These are phyloP conservation scores for Cynoglossus semilaevis DNA, from an alignment of 2,113 vertebrate species.

Conservation along the genomic window DNA sequence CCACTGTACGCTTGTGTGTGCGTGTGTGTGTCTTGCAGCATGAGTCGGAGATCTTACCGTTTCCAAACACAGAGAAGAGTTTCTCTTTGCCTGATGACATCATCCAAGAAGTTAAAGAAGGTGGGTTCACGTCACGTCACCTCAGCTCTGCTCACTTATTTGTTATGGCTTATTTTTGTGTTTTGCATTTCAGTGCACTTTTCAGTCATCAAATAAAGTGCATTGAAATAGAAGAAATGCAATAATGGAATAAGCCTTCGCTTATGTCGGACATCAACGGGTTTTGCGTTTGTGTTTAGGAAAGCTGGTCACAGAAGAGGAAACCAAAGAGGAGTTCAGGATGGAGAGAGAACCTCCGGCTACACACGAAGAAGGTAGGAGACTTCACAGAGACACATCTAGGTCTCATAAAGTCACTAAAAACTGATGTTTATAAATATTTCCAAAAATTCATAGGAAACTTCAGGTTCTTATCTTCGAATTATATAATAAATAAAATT, in stretches of 20 bases:
- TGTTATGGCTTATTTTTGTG: background rate
- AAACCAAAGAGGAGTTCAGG: conserved; percentile 87
- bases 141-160: background rate
- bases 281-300: conserved; percentile 68
- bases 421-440: no score
- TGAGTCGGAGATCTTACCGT: conserved; percentile 95
- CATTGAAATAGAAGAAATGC: no score
- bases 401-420: no score
- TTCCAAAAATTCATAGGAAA: no score
- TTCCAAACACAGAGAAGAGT: conserved; percentile 93
- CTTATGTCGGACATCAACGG: no score
- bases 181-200: no score
- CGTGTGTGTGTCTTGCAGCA: conserved; percentile 75
- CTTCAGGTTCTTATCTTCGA: no score
- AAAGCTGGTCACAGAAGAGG: conserved; percentile 88
- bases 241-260: no score
- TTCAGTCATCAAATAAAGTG: no score
- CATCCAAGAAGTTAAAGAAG: conserved; percentile 97
- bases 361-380: conserved; percentile 86
- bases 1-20: conserved; percentile 1
- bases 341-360: conserved; percentile 87
- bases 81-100: conserved; percentile 94
- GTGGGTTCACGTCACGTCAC: conserved; percentile 75
- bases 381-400: background rate
- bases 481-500: no score